A percentile compares a stretch with the other conserved stretches of the same genome.
Conservation (phyloP, 2,888 invertebrate genomes). For the Eledona agricola region DNA sequence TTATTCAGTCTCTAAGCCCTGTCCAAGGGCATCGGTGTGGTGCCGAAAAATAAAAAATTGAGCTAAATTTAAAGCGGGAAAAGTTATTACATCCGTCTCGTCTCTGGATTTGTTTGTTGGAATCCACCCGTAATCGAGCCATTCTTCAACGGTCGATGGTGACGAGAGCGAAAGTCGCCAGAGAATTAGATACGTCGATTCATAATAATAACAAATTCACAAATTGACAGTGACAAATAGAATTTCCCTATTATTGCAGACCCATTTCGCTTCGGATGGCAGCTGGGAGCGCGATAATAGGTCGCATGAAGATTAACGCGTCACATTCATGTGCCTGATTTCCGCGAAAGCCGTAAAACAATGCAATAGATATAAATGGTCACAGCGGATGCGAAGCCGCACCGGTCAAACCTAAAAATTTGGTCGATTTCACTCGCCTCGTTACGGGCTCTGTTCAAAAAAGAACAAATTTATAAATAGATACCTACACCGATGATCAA, state of each 20-base stretch:
- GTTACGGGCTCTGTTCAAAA: too few species aligned
- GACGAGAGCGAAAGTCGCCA: conserved; percentile 10
- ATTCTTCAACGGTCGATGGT: conserved; percentile 8
- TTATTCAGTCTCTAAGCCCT: conserved; percentile 9
- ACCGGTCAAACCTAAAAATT: too few species aligned
- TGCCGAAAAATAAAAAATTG: too few species aligned
- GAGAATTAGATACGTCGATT: conserved; percentile 20
- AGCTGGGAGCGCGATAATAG: conserved; percentile 13
- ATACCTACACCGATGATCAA: too few species aligned
- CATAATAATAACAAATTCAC: conserved; percentile 26
- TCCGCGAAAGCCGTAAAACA: conserved; percentile 9
- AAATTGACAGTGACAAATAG: conserved; percentile 35
- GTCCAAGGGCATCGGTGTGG: conserved; percentile 5
- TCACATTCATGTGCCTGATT: conserved; percentile 16
- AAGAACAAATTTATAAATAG: too few species aligned
- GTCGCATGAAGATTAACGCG: conserved; percentile 18
- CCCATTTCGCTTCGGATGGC: conserved; percentile 20
- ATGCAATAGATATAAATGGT: too few species aligned
- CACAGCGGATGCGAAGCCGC: too few species aligned
- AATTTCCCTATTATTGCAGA: conserved; percentile 32
- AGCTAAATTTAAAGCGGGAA: conserved; percentile 2
- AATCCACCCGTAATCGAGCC: conserved; percentile 3
- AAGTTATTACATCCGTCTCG: conserved; percentile 6
- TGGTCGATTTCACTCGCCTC: too few species aligned
- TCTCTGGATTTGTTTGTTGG: background rate